A percentile compares a stretch with the other conserved stretches of the same genome.
phyloP scores from a whole-genome alignment of 2,888 invertebrate genomes.

The Andrena praecox region DNA sequence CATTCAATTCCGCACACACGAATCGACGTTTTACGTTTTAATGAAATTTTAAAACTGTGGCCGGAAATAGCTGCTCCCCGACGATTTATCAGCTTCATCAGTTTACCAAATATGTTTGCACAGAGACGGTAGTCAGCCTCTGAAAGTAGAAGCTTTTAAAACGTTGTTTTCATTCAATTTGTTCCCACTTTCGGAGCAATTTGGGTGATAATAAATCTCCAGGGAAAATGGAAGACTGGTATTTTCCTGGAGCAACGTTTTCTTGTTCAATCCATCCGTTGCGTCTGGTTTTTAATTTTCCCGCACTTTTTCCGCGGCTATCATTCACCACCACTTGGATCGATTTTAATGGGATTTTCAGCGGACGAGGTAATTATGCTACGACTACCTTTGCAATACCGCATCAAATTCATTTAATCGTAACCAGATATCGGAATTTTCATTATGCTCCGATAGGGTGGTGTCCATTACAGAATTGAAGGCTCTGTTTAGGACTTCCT shows the following conservation, averaged over 20 bases:
- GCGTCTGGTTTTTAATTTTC: not conserved
- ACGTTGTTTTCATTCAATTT: too few species aligned
- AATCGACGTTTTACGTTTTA: not conserved
- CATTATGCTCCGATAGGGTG: not conserved
- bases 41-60: not conserved
- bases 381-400: not conserved
- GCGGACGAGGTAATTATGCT: not conserved
- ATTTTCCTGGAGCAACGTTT: too few species aligned
- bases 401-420: slow-evolving; percentile 4
- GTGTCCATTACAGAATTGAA: not conserved
- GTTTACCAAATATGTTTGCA: too few species aligned
- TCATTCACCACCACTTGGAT: not conserved
- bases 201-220: too few species aligned
- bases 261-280: too few species aligned
- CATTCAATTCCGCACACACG: not conserved
- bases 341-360: not conserved
- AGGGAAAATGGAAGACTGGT: too few species aligned
- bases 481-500: not conserved
- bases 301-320: not conserved
- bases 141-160: too few species aligned
- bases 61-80: not conserved
- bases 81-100: not conserved
- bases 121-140: too few species aligned
- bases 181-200: too few species aligned
- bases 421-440: slow-evolving; percentile 1